Conservation (phyloP, 1,140 invertebrate species). For the Drosophila persimilis region DNA sequence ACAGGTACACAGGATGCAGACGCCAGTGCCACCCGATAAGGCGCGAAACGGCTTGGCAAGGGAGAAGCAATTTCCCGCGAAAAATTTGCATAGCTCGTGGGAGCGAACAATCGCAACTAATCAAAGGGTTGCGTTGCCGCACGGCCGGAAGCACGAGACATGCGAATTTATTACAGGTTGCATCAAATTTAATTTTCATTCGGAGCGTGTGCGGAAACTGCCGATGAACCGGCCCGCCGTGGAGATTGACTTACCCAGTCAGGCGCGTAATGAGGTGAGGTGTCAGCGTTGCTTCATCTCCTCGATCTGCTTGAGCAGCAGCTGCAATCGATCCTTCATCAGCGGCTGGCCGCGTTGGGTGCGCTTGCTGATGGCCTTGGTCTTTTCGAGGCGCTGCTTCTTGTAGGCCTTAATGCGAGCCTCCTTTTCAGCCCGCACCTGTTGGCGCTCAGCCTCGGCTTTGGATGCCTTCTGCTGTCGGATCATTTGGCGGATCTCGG, state of each 20-base stretch:
- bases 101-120: slow-evolving; percentile 20
- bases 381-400: slow-evolving; percentile 70
- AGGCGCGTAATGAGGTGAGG: no score
- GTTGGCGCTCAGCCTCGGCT: slow-evolving; percentile 52
- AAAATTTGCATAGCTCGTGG: slow-evolving; percentile 67
- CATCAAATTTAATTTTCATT: slow-evolving; percentile 78
- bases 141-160: slow-evolving; percentile 64
- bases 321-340: slow-evolving; percentile 81
- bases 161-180: slow-evolving; percentile 81
- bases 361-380: slow-evolving; percentile 72
- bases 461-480: slow-evolving; percentile 57
- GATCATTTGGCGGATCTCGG: slow-evolving; percentile 60
- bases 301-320: slow-evolving; percentile 78
- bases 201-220: slow-evolving; percentile 55
- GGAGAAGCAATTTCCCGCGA: slow-evolving; percentile 50
- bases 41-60: slow-evolving; percentile 23
- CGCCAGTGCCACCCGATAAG: slow-evolving; percentile 53
- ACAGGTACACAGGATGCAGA: slow-evolving; percentile 41
- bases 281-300: slow-evolving; percentile 63
- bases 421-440: slow-evolving; percentile 65
- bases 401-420: slow-evolving; percentile 68
- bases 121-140: slow-evolving; percentile 74
- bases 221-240: slow-evolving; percentile 1
- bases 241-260: slow-evolving; percentile 7
- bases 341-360: slow-evolving; percentile 75